Conservation (phyloP, 2,113 vertebrate genomes). For the Chunga burmeisteri region DNA sequence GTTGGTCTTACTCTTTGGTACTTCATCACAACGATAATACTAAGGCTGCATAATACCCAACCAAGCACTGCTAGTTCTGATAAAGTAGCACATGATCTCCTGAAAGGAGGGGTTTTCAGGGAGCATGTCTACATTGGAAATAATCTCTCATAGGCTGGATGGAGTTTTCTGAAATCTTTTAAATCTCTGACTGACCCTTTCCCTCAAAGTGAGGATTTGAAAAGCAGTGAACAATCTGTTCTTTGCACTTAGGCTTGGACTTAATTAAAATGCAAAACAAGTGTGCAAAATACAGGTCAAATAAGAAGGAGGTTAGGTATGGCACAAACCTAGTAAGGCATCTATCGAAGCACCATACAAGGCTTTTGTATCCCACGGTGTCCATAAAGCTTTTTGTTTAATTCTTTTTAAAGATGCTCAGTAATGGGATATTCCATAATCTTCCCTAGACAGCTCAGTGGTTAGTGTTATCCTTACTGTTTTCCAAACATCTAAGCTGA, state of each 20-base stretch:
- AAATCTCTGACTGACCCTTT: conserved; percentile 25
- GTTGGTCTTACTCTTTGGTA: not conserved
- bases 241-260: conserved; percentile 40
- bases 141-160: not conserved
- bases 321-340: not conserved
- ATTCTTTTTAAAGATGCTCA: not conserved
- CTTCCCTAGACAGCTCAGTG: not conserved
- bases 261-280: conserved; percentile 54
- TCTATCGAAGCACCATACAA: not conserved
- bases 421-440: not conserved
- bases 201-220: conserved; percentile 1
- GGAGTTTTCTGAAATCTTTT: not conserved
- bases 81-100: not conserved
- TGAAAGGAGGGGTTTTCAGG: not conserved
- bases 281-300: not conserved
- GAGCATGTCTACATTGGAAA: not conserved
- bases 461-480: not conserved
- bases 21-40: not conserved
- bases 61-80: not conserved
- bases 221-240: conserved; percentile 3
- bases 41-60: not conserved
- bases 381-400: not conserved
- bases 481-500: not conserved
- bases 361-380: not conserved
- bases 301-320: not conserved